Base-by-base conservation (phyloP, 2,113 vertebrate genomes). In the Triplophysa tibetana region DNA sequence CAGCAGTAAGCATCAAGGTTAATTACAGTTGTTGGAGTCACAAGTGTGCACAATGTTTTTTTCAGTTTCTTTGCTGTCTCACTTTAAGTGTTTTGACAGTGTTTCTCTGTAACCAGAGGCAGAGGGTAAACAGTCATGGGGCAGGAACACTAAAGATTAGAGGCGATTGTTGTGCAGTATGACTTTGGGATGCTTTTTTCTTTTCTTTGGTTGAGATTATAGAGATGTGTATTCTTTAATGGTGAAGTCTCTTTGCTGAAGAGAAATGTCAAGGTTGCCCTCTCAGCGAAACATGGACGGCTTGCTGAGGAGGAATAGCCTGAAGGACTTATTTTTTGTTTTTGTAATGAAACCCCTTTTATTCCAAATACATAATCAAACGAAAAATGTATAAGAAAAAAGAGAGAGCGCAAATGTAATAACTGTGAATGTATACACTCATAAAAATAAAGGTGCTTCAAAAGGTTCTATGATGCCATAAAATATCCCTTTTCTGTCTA, bases 231-330 rank as follows among this genome's bases (percentile, higher is more conserved):
- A 90, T 91, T 90, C 86, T 87, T 87, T 86, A 78, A 88, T 92
- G 91, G 90, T 90, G 89, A 83, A 89, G 90, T 90, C 89, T 90
- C 90, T 90, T 89, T 81, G 54, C 50, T 61, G 80, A 84, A 87
- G 88, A 91, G 88, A 89, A 86, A 91, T 90, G 91, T 88, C 87
- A 88, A 82, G 82, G 81, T 80, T 90, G 89, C 89, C 90, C 90
- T 90, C 90, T 90, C 86, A 81, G 88, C 83, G 62, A 85, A 85
- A 84, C 82, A 41, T 85, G 86, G 85, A 84, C 68, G 65, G 83
- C 88, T 89, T 89, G 89, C 89, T 93, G 90, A 91, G 80, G 86
- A 84, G 88, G 76, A 90, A 88, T 88, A 88, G 83, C 88, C 90
- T 85, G 88, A 88, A 1, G 17, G 17, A 33, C 29, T 33, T 6